phyloP scores from a whole-genome alignment of 1,140 invertebrate species.

The Aradophagus sp. region DNA sequence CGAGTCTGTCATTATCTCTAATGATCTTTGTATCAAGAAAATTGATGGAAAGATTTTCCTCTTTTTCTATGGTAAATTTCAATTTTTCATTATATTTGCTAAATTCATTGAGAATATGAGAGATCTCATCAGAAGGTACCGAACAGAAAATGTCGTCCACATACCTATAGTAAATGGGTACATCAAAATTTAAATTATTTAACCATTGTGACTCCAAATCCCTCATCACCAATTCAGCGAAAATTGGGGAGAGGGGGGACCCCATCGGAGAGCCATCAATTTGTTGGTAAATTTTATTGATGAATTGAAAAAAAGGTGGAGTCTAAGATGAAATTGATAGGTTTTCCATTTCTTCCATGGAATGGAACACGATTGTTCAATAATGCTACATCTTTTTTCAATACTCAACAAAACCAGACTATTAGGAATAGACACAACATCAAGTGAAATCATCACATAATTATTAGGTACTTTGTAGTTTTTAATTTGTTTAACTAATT shows the following conservation, averaged over 20 bases:
- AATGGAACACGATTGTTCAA: background rate
- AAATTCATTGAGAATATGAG: constrained; percentile 2
- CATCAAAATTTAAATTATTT: constrained; percentile 1
- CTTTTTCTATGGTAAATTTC: constrained; percentile 18
- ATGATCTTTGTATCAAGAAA: constrained; percentile 20
- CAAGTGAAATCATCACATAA: constrained; percentile 15
- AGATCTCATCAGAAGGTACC: background rate
- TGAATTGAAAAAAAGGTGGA: background rate
- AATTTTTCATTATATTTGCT: constrained; percentile 14
- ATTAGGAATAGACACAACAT: constrained; percentile 13
- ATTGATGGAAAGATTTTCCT: constrained; percentile 9
- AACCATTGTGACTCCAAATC: constrained; percentile 1
- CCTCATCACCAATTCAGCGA: constrained; percentile 19
- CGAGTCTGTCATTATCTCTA: constrained; percentile 1
- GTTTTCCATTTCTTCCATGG: background rate
- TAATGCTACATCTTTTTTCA: constrained; percentile 1
- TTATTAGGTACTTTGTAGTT: background rate
- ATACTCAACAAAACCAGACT: constrained; percentile 1
- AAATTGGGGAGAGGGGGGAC: constrained; percentile 4
- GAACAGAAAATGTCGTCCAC: constrained; percentile 1
- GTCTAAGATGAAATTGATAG: constrained; percentile 1
- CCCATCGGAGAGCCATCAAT: constrained; percentile 9
- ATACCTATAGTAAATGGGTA: constrained; percentile 15
- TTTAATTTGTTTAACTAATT: constrained; percentile 6
- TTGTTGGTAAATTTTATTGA: constrained; percentile 2